phyloP scores from a whole-genome alignment of 2,113 vertebrate species.

The Cynocephalus volans region DNA sequence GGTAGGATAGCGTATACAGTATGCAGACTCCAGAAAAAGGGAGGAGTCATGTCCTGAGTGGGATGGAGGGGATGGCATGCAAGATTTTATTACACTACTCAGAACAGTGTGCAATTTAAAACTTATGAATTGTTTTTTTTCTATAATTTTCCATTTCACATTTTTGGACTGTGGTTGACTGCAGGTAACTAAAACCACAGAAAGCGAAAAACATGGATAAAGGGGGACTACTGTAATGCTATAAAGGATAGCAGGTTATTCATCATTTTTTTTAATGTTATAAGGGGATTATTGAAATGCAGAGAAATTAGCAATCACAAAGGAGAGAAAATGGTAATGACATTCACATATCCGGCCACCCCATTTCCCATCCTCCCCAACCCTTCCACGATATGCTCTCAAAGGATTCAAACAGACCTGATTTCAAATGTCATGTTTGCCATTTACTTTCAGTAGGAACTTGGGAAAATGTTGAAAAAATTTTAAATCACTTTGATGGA shows the following conservation, averaged over 20 bases:
- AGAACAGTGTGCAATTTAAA: no score
- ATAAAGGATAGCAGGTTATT: not conserved
- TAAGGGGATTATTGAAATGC: not conserved
- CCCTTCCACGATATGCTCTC: not conserved
- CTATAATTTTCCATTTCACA: no score
- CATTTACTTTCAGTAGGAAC: not conserved
- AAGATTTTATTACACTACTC: no score
- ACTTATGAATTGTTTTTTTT: no score
- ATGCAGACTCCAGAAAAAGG: no score
- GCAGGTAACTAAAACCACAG: no score
- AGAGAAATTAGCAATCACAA: not conserved
- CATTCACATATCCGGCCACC: not conserved
- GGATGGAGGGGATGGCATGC: no score
- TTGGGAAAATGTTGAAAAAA: not conserved
- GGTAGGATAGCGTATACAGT: no score
- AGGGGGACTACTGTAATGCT: not conserved
- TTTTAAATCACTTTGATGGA: not conserved
- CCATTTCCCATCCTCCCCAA: not conserved
- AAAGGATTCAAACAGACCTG: not conserved
- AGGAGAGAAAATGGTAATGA: not conserved
- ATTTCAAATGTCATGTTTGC: not conserved
- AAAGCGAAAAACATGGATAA: no score
- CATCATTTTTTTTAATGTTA: not conserved
- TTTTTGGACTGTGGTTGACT: no score
- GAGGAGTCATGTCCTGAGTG: no score